Conservation (phyloP, 2,797 vertebrate species). For the Phoxinus dragarum region DNA sequence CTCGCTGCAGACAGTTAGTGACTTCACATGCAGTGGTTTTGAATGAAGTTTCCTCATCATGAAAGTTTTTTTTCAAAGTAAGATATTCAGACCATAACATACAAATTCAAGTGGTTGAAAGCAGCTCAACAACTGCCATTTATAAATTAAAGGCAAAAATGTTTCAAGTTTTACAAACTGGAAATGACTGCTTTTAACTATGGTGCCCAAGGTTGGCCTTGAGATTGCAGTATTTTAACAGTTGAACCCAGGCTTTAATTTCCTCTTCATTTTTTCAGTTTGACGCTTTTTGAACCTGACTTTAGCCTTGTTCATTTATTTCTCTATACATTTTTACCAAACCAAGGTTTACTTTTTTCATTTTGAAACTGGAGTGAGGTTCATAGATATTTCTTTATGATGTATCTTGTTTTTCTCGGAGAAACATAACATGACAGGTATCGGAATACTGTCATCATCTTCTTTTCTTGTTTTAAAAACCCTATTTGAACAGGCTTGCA, state of each 20-base stretch:
- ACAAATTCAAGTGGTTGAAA: neutral
- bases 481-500: neutral
- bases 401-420: neutral
- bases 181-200: neutral
- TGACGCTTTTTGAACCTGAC: too few species aligned
- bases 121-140: neutral
- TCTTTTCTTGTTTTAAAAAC: neutral
- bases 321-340: neutral
- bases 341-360: neutral
- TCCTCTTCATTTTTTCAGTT: neutral
- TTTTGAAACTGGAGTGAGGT: neutral
- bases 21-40: neutral
- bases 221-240: neutral
- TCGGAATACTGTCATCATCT: neutral
- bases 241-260: neutral
- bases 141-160: neutral
- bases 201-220: neutral
- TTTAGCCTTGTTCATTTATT: neutral
- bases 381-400: neutral
- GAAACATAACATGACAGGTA: neutral
- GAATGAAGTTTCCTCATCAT: neutral
- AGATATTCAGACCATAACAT: neutral
- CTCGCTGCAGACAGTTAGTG: conserved; percentile 2
- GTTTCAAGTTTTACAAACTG: neutral
- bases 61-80: neutral